Conservation (phyloP, 2,797 vertebrate species). For the Denticeps clupeoides region DNA sequence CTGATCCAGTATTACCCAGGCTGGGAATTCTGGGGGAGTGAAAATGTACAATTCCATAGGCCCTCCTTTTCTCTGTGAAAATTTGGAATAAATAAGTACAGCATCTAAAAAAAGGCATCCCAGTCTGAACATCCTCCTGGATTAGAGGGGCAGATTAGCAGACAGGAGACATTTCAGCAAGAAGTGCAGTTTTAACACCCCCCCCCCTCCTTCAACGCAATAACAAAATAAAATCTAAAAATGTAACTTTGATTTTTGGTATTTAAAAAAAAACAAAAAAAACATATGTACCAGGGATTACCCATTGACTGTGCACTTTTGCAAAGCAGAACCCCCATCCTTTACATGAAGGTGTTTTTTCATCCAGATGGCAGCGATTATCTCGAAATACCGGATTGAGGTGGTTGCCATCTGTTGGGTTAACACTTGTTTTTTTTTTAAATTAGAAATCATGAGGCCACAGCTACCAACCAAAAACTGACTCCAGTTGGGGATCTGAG, state of each 20-base stretch:
- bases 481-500: constrained; percentile 39
- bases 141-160: constrained; percentile 35
- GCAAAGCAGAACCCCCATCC: constrained; percentile 48
- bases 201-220: constrained; percentile 44
- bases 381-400: constrained; percentile 42
- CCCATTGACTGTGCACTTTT: constrained; percentile 62
- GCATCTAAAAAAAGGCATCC: constrained; percentile 59
- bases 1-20: constrained; percentile 47
- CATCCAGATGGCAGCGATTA: constrained; percentile 23
- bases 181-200: constrained; percentile 54
- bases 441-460: constrained; percentile 42
- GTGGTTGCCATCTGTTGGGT: constrained; percentile 42
- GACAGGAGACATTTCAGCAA: constrained; percentile 55
- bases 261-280: constrained; percentile 68
- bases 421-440: no score
- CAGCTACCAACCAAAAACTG: constrained; percentile 41
- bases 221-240: constrained; percentile 67
- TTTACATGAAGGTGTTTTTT: constrained; percentile 46
- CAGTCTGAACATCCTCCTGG: constrained; percentile 41
- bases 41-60: constrained; percentile 58
- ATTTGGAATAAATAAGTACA: constrained; percentile 52
- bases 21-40: constrained; percentile 43
- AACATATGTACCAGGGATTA: constrained; percentile 70
- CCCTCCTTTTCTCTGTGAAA: constrained; percentile 43
- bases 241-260: constrained; percentile 66